A percentile compares a stretch with the other conserved stretches of the same genome.
These are phyloP conservation scores for Eriocheir sinensis DNA, from an alignment of 1,140 invertebrate genomes.

Conservation along the genomic window DNA sequence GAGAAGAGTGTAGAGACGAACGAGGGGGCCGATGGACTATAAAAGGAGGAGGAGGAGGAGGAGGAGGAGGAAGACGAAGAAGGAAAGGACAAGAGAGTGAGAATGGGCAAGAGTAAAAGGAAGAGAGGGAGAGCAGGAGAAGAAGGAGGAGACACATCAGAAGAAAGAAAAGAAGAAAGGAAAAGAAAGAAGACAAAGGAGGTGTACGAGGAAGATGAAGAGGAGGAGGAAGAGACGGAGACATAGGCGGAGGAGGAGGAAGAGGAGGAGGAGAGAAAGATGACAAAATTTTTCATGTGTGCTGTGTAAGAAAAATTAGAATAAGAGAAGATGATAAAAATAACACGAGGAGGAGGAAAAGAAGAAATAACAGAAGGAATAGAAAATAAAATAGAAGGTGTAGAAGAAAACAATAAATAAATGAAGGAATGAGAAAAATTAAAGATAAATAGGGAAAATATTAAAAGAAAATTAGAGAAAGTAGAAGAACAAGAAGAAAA, in stretches of 20 bases:
- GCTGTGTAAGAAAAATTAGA: too few relatives aligned
- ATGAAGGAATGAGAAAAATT: too few relatives aligned
- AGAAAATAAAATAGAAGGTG: too few relatives aligned
- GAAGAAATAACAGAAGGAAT: too few relatives aligned
- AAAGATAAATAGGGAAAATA: too few relatives aligned
- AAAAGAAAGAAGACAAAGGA: background rate
- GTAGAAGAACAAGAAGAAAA: background rate
- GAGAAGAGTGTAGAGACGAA: background rate
- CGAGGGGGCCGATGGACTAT: background rate
- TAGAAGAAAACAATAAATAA: too few relatives aligned
- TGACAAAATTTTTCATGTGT: too few relatives aligned
- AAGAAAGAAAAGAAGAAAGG: background rate
- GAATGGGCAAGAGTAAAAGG: background rate
- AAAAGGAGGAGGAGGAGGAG: background rate
- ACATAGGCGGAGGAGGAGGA: background rate
- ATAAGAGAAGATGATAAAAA: background rate
- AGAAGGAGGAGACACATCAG: background rate
- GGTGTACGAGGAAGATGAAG: background rate
- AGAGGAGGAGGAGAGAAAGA: background rate
- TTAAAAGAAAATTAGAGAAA: too few relatives aligned
- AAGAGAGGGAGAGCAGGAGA: background rate
- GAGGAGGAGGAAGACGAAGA: background rate
- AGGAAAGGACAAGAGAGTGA: background rate
- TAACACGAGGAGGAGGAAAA: background rate
- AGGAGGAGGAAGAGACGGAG: background rate